Base-by-base conservation (phyloP, 92 coral and sea anemone species). In the Palythoa heliodiscus region DNA sequence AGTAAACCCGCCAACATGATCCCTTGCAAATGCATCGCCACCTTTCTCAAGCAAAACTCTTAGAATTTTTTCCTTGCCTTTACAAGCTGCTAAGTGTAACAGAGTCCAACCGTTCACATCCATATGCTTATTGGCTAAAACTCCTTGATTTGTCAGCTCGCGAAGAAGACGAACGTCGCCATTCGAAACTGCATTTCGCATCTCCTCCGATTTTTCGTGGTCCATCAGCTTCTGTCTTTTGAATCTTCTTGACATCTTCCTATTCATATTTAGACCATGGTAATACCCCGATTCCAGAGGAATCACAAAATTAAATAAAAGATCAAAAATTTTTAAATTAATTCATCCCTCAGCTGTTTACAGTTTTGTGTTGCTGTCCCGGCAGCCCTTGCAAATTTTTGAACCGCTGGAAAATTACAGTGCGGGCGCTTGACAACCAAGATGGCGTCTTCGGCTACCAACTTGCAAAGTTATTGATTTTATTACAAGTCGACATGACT, bases 81-180 rank as follows among this genome's bases (percentile, higher is more conserved):
- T 94, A 66, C 98, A 92, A 22, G 98, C 95, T 50, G 98, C 98
- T 82, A 94, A 76, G 76, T 94, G 98, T 53, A 94, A 82, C 79
- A 94, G 73, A 15, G 95, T 94, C 98, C 98, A 94, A 6, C 98
- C 98, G 80, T 94, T 94, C 24, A 77, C 88, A 48, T 94, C 98
- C 86, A 93, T 94, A 52, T 94, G 95, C 77, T 29, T 29, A 29
- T 94, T 94, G 50, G 93, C 95, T 17, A 93, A 92, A 58, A 88
- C 92, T 8, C 98, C 98, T 52, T 90, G 90, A 19, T 76, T 86
- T 66, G 93, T 92, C 54, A 92, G 89, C 75, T 94, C 98, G 55
- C 98, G 98, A 60, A 94, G 93, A 67, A 86, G 83, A 73, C 90
- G 93, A 23, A 94, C 95, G 82, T 94, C 91, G 52, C 98, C 98